Conservation (phyloP, 2,888 invertebrate species). For the Lissonota sp. region DNA sequence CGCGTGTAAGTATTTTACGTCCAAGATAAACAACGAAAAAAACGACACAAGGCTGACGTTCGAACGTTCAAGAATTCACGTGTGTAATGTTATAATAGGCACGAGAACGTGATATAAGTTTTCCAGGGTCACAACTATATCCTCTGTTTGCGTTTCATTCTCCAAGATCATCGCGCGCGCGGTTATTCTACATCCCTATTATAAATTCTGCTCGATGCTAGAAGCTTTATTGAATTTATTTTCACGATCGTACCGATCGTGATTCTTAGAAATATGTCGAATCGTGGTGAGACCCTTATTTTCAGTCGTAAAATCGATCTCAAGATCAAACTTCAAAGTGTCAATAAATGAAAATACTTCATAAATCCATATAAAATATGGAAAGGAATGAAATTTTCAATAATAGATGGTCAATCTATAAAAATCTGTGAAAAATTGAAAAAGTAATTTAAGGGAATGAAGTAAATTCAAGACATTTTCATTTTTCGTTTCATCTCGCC, state of each 20-base stretch:
- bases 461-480: too few relatives aligned
- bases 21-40: constrained; percentile 30
- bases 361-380: neutral
- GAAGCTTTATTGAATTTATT: neutral
- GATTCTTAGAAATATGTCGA: too few relatives aligned
- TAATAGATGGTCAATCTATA: too few relatives aligned
- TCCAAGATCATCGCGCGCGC: neutral
- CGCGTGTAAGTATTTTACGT: constrained; percentile 21
- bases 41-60: constrained; percentile 27
- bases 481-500: neutral
- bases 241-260: too few relatives aligned
- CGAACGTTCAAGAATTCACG: constrained; percentile 19
- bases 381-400: too few relatives aligned
- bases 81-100: neutral
- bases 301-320: too few relatives aligned
- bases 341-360: neutral
- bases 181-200: neutral
- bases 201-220: neutral
- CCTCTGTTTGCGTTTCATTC: neutral
- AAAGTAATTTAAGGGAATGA: too few relatives aligned
- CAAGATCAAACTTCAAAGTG: neutral
- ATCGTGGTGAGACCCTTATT: too few relatives aligned
- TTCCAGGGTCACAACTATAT: constrained; percentile 22
- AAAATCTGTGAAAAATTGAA: too few relatives aligned
- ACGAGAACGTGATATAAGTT: neutral